Evolutionary conservation across 2,113 vertebrate species (phyloP).

Genomic region (Galbula dea): DNA sequence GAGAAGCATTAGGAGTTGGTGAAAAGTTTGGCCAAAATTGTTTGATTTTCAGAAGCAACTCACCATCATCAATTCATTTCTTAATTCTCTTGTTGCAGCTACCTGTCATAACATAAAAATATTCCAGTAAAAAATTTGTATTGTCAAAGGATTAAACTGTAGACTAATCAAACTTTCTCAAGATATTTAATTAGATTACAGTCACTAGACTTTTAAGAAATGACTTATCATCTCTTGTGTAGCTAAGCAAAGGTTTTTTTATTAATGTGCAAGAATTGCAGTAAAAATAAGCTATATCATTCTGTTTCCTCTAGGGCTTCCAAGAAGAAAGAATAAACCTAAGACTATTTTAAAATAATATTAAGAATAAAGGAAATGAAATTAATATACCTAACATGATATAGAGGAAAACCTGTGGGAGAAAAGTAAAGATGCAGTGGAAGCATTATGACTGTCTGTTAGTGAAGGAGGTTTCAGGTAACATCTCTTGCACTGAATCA

Average conservation of each 20-base stretch:
- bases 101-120: background rate
- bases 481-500: background rate
- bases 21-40: background rate
- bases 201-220: background rate
- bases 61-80: background rate
- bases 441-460: background rate
- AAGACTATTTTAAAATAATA: background rate
- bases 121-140: background rate
- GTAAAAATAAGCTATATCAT: background rate
- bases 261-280: background rate
- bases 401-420: background rate
- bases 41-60: background rate
- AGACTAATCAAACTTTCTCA: background rate
- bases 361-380: background rate
- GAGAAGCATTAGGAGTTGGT: background rate
- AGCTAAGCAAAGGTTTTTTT: background rate
- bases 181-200: background rate
- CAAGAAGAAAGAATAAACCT: background rate
- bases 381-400: background rate
- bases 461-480: background rate
- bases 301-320: background rate
- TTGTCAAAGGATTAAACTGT: background rate
- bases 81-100: background rate
- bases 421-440: background rate
- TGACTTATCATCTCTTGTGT: background rate